phyloP scores from a whole-genome alignment of 2,888 invertebrate species.

The Plagiodera versicolora region DNA sequence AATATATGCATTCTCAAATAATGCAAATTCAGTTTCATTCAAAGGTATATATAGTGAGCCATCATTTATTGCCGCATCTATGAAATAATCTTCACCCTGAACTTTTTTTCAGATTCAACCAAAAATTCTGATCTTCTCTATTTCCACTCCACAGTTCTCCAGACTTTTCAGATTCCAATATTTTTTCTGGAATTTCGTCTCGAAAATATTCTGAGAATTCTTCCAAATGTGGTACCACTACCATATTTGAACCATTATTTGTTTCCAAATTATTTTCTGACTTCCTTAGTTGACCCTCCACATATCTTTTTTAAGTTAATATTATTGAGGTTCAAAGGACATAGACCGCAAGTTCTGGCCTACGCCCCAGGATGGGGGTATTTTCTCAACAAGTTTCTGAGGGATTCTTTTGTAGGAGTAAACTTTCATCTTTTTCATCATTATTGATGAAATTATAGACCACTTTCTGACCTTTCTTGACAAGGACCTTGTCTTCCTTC shows the following conservation, averaged over 20 bases:
- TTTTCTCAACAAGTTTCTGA: constrained; percentile 29
- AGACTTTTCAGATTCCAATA: no score
- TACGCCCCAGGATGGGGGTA: constrained; percentile 43
- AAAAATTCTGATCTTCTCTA: constrained; percentile 17
- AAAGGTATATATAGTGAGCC: background rate
- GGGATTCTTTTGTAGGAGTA: constrained; percentile 44
- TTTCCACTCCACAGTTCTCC: constrained; percentile 13
- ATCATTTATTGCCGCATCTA: background rate
- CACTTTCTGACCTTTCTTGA: constrained; percentile 4
- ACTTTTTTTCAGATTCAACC: no score
- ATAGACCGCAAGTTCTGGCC: background rate
- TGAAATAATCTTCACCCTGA: no score
- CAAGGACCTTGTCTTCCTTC: background rate
- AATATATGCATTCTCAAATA: background rate
- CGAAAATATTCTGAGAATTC: no score
- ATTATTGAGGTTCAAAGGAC: background rate
- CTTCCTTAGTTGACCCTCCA: no score
- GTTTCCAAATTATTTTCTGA: no score
- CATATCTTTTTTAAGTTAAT: background rate
- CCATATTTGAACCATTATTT: no score
- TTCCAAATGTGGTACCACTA: no score
- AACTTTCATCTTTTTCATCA: constrained; percentile 39
- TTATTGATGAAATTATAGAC: constrained; percentile 27
- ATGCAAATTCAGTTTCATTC: background rate
- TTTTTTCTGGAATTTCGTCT: no score